Evolutionary conservation across 2,888 invertebrate genomes (phyloP).

Genomic region (Agrilus mali): DNA sequence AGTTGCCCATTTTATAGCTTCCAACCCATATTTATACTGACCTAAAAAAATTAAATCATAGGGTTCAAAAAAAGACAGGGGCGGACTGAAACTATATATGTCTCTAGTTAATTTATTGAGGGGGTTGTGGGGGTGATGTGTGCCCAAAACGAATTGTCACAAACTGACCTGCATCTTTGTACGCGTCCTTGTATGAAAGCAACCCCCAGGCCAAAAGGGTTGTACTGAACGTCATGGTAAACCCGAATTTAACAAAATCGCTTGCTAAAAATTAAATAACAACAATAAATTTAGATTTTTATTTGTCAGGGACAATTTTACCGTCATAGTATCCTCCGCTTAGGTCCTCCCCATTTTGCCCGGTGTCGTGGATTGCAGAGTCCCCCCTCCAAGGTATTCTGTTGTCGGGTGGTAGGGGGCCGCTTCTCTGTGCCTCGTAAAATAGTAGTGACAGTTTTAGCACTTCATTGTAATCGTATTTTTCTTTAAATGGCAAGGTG

Average conservation of each 20-base stretch:
- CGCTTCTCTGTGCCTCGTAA: conserved; percentile 44
- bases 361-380: conserved; percentile 38
- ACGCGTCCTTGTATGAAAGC: conserved; percentile 37
- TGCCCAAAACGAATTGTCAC: too few species aligned
- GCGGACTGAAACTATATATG: too few species aligned
- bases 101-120: too few species aligned
- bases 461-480: conserved; percentile 34
- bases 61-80: too few species aligned
- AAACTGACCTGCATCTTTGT: conserved; percentile 31
- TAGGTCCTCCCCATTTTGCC: conserved; percentile 38
- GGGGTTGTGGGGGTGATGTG: too few species aligned
- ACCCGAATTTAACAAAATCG: conserved; percentile 44
- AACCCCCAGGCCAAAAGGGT: conserved; percentile 43
- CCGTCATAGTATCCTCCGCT: conserved; percentile 46
- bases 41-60: too few species aligned
- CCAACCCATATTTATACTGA: conserved; percentile 33
- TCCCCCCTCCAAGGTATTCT: conserved; percentile 41
- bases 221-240: conserved; percentile 42
- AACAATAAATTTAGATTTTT: background rate
- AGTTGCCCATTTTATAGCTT: conserved; percentile 42
- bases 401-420: conserved; percentile 36
- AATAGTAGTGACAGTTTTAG: conserved; percentile 39
- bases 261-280: conserved; percentile 31
- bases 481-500: background rate
- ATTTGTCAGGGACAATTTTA: conserved; percentile 17